Conservation (phyloP, 2,888 invertebrate genomes). For the Scaptomyza cyrtandrae region DNA sequence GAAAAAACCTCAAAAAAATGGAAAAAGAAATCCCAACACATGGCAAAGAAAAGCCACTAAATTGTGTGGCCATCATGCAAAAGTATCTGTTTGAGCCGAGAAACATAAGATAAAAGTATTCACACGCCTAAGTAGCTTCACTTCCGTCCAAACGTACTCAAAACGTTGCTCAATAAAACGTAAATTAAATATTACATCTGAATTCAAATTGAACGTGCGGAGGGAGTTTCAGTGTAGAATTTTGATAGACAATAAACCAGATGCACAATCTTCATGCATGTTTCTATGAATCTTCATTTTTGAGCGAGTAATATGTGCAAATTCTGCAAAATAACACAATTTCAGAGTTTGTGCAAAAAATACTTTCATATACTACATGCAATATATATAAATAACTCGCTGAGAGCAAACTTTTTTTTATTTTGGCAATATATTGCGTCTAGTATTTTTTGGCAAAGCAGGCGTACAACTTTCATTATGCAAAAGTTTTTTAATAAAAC, state of each 20-base stretch:
- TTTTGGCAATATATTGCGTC: constrained; percentile 58
- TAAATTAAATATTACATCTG: constrained; percentile 33
- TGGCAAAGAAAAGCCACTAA: constrained; percentile 14
- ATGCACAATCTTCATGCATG: neutral
- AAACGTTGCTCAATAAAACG: constrained; percentile 51
- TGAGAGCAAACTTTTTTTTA: constrained; percentile 55
- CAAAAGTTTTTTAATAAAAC: constrained; percentile 78
- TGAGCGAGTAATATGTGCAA: constrained; percentile 14
- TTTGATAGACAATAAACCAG: neutral
- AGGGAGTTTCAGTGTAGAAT: neutral
- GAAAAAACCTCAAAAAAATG: constrained; percentile 26
- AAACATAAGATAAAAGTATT: constrained; percentile 51
- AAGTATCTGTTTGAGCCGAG: constrained; percentile 40
- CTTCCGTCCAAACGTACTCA: constrained; percentile 15
- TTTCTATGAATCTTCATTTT: constrained; percentile 7
- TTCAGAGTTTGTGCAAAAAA: constrained; percentile 38
- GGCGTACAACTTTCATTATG: constrained; percentile 73
- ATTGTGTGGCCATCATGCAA: constrained; percentile 34
- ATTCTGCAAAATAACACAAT: constrained; percentile 39
- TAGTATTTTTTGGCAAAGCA: constrained; percentile 58
- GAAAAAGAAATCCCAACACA: constrained; percentile 36
- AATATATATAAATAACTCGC: constrained; percentile 57
- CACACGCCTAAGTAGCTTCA: constrained; percentile 41
- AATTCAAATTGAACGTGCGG: constrained; percentile 12
- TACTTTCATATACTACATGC: constrained; percentile 42